A percentile compares a stretch with the other conserved stretches of the same genome.
phyloP scores from a whole-genome alignment of 2,113 vertebrate genomes.

The Coreoperca whiteheadi region DNA sequence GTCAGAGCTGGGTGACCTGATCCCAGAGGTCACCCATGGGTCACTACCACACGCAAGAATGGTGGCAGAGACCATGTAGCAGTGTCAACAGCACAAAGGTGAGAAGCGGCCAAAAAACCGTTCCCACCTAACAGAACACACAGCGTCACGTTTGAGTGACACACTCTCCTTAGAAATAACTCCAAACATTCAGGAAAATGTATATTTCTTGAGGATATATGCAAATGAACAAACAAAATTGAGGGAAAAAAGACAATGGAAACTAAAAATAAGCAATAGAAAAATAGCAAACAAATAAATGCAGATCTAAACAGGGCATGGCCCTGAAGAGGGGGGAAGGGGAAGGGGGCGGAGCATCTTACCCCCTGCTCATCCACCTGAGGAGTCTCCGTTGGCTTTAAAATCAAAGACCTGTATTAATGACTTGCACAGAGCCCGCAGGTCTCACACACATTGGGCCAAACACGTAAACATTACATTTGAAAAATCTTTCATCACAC shows the following conservation, averaged over 20 bases:
- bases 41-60: slow-evolving; percentile 73
- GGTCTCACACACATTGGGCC: slow-evolving; percentile 62
- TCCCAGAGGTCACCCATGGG: slow-evolving; percentile 77
- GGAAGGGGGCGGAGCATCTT: slow-evolving; percentile 87
- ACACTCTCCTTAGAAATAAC: slow-evolving; percentile 75
- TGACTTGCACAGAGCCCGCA: slow-evolving; percentile 72
- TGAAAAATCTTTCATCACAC: slow-evolving; percentile 52
- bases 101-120: slow-evolving; percentile 64
- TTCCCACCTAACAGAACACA: slow-evolving; percentile 64
- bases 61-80: slow-evolving; percentile 80
- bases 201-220: slow-evolving; percentile 72
- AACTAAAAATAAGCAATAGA: slow-evolving; percentile 53
- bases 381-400: slow-evolving; percentile 99
- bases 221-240: slow-evolving; percentile 73
- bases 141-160: slow-evolving; percentile 82
- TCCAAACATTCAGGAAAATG: slow-evolving; percentile 64
- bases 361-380: slow-evolving; percentile 98
- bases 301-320: slow-evolving; percentile 87
- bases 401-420: slow-evolving; percentile 89
- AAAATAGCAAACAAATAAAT: slow-evolving; percentile 71
- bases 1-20: slow-evolving; percentile 77
- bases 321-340: slow-evolving; percentile 77
- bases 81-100: slow-evolving; percentile 82
- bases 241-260: slow-evolving; percentile 57
- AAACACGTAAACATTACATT: slow-evolving; percentile 62